Conservation (phyloP, 2,113 vertebrate genomes). For the Lasiurus cinereus region DNA sequence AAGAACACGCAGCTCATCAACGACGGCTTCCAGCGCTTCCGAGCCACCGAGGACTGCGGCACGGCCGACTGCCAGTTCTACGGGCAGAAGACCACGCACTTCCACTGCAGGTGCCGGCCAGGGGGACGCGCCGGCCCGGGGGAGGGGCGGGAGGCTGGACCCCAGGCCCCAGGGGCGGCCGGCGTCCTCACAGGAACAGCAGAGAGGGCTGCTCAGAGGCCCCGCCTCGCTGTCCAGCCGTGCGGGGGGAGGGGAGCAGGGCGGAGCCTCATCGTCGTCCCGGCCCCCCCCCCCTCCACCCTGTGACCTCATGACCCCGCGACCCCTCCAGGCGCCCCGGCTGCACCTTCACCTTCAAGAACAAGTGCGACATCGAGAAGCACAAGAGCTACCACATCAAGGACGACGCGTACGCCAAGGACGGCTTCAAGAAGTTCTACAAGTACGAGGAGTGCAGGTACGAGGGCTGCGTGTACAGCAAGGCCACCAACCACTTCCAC, state of each 20-base stretch:
- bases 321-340: constrained; percentile 92
- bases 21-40: constrained; percentile 98
- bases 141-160: fast-evolving
- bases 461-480: constrained; percentile 99
- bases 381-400: constrained; percentile 99
- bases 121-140: neutral
- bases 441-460: constrained; percentile 99
- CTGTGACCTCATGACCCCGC: neutral
- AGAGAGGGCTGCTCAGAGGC: neutral
- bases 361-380: constrained; percentile 99
- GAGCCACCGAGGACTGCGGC: constrained; percentile 98
- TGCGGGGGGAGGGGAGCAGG: neutral
- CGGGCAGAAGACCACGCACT: constrained; percentile 99
- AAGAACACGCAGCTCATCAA: constrained; percentile 99
- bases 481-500: constrained; percentile 99
- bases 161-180: fast-evolving
- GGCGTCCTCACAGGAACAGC: neutral
- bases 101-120: constrained; percentile 95
- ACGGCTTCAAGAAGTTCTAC: constrained; percentile 99
- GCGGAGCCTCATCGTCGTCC: neutral
- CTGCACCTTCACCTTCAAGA: constrained; percentile 99
- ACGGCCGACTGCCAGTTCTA: constrained; percentile 98
- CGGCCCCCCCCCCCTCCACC: fast-evolving
- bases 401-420: constrained; percentile 99
- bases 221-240: fast-evolving